Base-by-base conservation (phyloP, 2,888 invertebrate genomes). In the Netelia inedita region DNA sequence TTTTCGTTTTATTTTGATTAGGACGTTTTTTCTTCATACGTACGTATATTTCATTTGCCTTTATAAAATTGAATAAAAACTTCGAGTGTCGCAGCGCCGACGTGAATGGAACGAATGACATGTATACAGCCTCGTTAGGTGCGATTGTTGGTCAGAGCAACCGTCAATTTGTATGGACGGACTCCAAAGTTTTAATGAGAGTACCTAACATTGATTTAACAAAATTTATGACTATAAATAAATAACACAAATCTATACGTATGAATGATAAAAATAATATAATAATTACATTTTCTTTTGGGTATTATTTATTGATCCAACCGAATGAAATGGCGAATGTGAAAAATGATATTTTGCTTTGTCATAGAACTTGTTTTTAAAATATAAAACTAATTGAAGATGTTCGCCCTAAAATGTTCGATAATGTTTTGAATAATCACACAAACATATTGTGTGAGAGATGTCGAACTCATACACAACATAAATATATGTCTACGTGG, bases 1-100 rank as follows among this genome's bases (percentile, higher is more conserved):
- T 11, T 73, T 50, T 41, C 9, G 59, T 21, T 53, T 10, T 2
- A 10, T 14, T 66, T 59, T 57, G 43, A 10, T 28, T 59, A 10
- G 43, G n/a, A 16, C 5, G 14, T 43, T 43, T 53, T 6, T 19
- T 35, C 35, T 35, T 10, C n/a, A 2, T 35, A 11, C 21, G 11
- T 46, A 11, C 50, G 50, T 68, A 23, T 23, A 11, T 50, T 68
- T 10, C 23, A 55, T 28, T 16, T 14, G 35, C 28, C 10, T n/a
- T 53, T 53, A 28, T 53, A 50, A n/a, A 69, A 69, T 50, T 21
- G n/a, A 55, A 53, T 28, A 23, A n/a, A 16, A 69, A 19, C 19
- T 28, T 55, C 35, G 71, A 53, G 46, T 11, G n/a, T 55, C 16
- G 19, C 19, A 16, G 55, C 5, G 5, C 28, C 28, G 6, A 55